Percentiles rank a stretch among this genome's conserved stretches.
phyloP scores from a whole-genome alignment of 37 sponge, comb jelly and placozoan species.

The Bolinopsis microptera region DNA sequence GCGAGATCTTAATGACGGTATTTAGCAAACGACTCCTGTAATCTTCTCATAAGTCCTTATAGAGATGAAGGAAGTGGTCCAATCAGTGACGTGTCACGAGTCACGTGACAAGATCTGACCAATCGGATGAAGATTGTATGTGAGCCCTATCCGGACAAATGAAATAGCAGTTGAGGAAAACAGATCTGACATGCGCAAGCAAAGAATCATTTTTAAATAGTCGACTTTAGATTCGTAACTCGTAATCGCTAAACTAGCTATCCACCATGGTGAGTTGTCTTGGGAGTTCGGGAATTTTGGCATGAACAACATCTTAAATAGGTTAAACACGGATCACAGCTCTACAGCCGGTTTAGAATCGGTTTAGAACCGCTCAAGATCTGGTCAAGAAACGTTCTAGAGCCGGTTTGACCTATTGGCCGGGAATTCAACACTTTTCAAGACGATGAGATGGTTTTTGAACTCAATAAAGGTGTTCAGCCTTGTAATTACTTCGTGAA shows the following conservation, averaged over 20 bases:
- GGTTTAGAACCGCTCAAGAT: no score
- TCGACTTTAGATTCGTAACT: neutral
- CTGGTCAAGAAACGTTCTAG: no score
- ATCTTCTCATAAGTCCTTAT: neutral
- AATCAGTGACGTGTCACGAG: neutral
- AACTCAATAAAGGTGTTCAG: no score
- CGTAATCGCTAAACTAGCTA: neutral
- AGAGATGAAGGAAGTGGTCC: neutral
- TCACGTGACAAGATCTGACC: neutral
- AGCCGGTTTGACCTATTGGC: no score
- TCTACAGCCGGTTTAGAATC: no score
- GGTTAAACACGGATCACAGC: no score
- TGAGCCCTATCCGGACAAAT: neutral
- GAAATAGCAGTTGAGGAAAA: neutral
- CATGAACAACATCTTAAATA: no score
- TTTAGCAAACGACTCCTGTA: neutral
- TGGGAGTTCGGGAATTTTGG: no score
- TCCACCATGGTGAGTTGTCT: neutral
- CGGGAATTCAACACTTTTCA: no score
- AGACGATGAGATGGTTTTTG: no score
- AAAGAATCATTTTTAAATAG: neutral
- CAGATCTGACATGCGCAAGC: neutral
- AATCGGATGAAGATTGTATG: neutral
- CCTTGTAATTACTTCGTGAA: no score
- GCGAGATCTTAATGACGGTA: neutral